phyloP scores from a whole-genome alignment of 2,797 vertebrate species.

The Peromyscus attwateri region DNA sequence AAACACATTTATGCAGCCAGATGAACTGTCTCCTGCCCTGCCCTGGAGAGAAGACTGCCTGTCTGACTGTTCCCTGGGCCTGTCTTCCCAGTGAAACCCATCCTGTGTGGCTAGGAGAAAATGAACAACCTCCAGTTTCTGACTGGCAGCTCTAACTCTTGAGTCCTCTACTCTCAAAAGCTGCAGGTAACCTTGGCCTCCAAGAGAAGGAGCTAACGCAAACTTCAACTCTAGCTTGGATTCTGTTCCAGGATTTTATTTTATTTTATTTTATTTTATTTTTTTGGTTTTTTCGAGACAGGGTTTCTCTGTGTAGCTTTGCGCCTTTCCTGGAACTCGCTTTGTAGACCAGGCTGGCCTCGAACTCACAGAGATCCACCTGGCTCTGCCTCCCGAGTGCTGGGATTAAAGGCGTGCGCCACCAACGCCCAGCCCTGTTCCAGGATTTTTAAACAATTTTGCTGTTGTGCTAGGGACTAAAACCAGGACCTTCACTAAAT shows the following conservation, averaged over 20 bases:
- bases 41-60: not conserved
- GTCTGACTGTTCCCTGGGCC: not conserved
- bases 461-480: not conserved
- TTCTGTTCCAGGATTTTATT: not conserved
- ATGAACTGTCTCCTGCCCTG: not conserved
- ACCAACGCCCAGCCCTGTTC: no score
- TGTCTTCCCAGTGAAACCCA: not conserved
- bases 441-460: not conserved
- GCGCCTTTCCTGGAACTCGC: no score
- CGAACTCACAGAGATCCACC: no score
- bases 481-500: not conserved
- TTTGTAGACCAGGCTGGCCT: no score
- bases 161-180: not conserved
- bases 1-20: not conserved
- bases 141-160: not conserved
- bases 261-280: no score
- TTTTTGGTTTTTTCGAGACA: no score
- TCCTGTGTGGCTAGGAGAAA: not conserved
- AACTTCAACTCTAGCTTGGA: not conserved
- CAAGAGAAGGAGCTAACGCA: not conserved
- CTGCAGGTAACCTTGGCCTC: not conserved
- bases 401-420: no score
- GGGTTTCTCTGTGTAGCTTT: no score
- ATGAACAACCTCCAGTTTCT: not conserved
- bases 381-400: no score